Evolutionary conservation across 2,888 invertebrate species (phyloP).

Genomic region (Cheilosia scutellata): DNA sequence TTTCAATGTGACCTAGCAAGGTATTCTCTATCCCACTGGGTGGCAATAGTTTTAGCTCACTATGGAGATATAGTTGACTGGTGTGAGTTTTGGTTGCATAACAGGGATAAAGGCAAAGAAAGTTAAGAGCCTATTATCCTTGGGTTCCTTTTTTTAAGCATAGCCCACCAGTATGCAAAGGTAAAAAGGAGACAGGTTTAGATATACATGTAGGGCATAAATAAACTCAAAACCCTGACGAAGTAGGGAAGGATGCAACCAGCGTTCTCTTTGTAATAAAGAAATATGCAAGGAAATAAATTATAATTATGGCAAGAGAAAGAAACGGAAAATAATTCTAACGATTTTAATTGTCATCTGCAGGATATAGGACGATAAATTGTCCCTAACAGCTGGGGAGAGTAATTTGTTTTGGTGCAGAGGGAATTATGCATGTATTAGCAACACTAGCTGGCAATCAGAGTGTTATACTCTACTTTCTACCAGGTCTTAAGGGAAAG

Average conservation of each 20-base stretch:
- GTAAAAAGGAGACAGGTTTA: slow-evolving; percentile 11
- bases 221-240: not conserved
- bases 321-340: slow-evolving; percentile 33
- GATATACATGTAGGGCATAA: not conserved
- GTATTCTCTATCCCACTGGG: not conserved
- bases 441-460: not conserved
- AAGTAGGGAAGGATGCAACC: slow-evolving; percentile 48
- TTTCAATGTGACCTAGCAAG: not conserved
- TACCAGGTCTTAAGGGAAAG: not conserved
- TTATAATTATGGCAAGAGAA: slow-evolving; percentile 55
- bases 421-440: slow-evolving; percentile 19
- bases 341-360: slow-evolving; percentile 61
- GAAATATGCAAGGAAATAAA: slow-evolving; percentile 63
- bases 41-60: slow-evolving; percentile 10
- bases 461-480: not conserved
- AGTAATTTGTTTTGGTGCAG: not conserved
- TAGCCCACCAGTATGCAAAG: slow-evolving; percentile 23
- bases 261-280: slow-evolving; percentile 46
- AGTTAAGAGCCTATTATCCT: slow-evolving; percentile 58
- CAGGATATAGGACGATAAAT: slow-evolving; percentile 42
- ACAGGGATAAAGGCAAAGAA: slow-evolving; percentile 27
- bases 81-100: slow-evolving; percentile 47
- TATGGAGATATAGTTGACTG: slow-evolving; percentile 28
- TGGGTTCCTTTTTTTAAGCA: slow-evolving; percentile 22
- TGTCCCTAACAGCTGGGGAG: not conserved